A percentile compares a stretch with the other conserved stretches of the same genome.
phyloP scores from a whole-genome alignment of 2,797 vertebrate genomes.

The Prionace glauca region DNA sequence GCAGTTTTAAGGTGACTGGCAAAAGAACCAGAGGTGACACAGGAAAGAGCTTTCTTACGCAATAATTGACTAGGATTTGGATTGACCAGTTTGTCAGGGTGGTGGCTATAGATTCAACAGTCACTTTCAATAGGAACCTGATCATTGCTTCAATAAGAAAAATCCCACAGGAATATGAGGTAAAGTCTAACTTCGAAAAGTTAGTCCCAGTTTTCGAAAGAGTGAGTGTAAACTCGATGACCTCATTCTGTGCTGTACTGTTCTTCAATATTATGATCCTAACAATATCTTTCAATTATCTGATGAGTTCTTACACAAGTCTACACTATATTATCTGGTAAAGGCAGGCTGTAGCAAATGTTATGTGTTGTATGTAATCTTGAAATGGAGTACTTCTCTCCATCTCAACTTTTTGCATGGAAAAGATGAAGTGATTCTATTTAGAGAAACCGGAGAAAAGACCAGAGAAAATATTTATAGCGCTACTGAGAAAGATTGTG shows the following conservation, averaged over 20 bases:
- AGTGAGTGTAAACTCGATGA: neutral
- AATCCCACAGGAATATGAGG: neutral
- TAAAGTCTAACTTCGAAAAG: neutral
- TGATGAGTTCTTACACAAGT: neutral
- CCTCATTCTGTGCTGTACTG: neutral
- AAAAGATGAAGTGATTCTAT: neutral
- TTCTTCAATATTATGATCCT: neutral
- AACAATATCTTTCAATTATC: neutral
- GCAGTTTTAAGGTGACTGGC: neutral
- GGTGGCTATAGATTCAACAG: neutral
- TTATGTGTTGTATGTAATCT: neutral
- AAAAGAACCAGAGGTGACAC: neutral
- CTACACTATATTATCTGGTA: neutral
- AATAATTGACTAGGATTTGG: neutral
- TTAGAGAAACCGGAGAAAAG: neutral
- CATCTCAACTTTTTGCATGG: neutral
- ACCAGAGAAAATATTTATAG: neutral
- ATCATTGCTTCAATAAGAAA: neutral
- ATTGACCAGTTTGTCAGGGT: neutral
- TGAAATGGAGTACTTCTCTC: neutral
- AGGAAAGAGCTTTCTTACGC: neutral
- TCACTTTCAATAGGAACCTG: neutral
- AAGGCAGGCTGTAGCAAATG: neutral
- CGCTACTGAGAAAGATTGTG: neutral
- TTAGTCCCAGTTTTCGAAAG: neutral